Evolutionary conservation across 2,888 invertebrate genomes (phyloP).

Genomic region (Tipula vernalis): DNA sequence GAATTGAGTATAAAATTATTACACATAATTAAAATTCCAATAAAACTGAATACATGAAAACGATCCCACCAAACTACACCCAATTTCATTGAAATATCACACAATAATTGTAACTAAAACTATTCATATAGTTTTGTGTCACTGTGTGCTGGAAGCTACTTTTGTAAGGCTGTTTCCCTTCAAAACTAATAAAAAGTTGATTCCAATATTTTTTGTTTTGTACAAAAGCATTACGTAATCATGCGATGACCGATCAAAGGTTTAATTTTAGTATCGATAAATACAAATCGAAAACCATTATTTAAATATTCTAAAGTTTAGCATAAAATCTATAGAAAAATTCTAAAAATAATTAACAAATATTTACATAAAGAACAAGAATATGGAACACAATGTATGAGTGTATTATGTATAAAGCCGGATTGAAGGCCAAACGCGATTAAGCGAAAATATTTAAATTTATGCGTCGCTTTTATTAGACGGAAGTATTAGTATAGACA

Average conservation of each 20-base stretch:
- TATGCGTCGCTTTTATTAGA: neutral
- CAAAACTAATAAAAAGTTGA: neutral
- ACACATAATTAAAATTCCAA: too few species aligned
- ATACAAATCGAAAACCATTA: neutral
- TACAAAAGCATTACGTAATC: neutral
- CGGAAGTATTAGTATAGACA: neutral
- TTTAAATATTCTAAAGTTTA: neutral
- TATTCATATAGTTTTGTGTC: too few species aligned
- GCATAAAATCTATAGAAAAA: neutral
- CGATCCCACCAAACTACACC: too few species aligned
- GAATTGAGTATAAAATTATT: too few species aligned
- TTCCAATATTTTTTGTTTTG: neutral
- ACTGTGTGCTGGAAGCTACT: too few species aligned
- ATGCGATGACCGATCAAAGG: neutral
- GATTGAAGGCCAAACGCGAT: neutral
- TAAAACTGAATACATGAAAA: too few species aligned
- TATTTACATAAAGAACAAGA: neutral
- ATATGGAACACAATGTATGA: neutral
- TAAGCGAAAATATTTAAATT: neutral
- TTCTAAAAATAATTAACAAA: neutral
- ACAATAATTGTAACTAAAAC: too few species aligned
- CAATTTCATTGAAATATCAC: too few species aligned
- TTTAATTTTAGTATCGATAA: neutral
- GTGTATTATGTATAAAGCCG: neutral
- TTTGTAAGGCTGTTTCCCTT: neutral